Conservation (phyloP, 2,113 vertebrate genomes). For the Cariama cristata region DNA sequence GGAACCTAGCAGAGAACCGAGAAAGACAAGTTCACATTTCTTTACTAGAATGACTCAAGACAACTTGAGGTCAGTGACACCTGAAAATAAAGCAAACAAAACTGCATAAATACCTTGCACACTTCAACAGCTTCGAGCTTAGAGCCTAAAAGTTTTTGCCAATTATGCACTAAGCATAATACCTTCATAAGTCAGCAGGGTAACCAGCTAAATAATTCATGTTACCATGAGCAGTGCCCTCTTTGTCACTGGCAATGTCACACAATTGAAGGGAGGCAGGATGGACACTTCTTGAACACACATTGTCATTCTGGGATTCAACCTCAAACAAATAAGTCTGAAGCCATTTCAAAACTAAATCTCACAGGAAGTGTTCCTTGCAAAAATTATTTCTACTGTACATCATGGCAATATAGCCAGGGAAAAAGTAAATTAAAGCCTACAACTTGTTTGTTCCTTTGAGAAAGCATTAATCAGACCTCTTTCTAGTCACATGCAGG, state of each 20-base stretch:
- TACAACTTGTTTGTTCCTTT: background rate
- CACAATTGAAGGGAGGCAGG: background rate
- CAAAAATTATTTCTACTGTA: background rate
- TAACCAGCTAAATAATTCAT: background rate
- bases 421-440: background rate
- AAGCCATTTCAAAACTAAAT: conserved; percentile 1
- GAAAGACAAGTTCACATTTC: background rate
- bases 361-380: background rate
- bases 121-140: background rate
- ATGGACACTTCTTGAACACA: background rate
- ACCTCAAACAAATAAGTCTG: background rate
- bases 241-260: background rate
- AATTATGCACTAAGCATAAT: background rate
- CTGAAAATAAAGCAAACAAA: background rate
- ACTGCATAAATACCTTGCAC: background rate
- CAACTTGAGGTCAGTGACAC: background rate
- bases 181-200: background rate
- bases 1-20: rapidly evolving
- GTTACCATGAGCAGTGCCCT: background rate
- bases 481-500: background rate
- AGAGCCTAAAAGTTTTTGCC: background rate
- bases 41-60: background rate
- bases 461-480: background rate
- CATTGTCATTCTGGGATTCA: background rate
- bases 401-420: background rate